A percentile compares a stretch with the other conserved stretches of the same genome.
These are phyloP conservation scores for Bujurquina vittata DNA, from an alignment of 2,113 vertebrate genomes.

Conservation along the genomic window DNA sequence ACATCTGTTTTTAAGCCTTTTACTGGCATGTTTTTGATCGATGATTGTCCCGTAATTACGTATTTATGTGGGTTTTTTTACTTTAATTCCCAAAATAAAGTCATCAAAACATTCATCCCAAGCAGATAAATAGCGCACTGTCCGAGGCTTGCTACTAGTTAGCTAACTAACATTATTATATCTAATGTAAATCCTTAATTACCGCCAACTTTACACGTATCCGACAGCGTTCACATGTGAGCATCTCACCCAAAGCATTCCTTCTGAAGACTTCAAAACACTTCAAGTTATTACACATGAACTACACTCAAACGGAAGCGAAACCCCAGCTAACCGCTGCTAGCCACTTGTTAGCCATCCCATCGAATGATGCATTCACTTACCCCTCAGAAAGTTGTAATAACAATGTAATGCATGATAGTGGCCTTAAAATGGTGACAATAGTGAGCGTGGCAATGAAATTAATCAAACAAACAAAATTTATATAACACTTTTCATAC, in stretches of 20 bases:
- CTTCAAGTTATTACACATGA: not conserved
- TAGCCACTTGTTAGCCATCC: slow-evolving; percentile 24
- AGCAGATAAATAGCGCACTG: not conserved
- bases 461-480: not conserved
- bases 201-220: not conserved
- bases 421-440: not conserved
- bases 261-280: not conserved
- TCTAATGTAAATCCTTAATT: not conserved
- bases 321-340: slow-evolving; percentile 14
- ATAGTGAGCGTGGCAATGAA: no score
- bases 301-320: not conserved
- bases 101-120: not conserved
- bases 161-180: not conserved
- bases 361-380: slow-evolving; percentile 40
- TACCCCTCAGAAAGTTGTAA: not conserved
- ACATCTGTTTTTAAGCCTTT: not conserved
- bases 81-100: not conserved
- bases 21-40: not conserved
- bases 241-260: not conserved
- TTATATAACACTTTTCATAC: no score
- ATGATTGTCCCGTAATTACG: not conserved
- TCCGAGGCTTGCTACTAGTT: slow-evolving; percentile 6
- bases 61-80: rapidly evolving
- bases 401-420: not conserved
- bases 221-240: not conserved